Base-by-base conservation (phyloP, 2,888 invertebrate genomes). In the Thyatira batis region DNA sequence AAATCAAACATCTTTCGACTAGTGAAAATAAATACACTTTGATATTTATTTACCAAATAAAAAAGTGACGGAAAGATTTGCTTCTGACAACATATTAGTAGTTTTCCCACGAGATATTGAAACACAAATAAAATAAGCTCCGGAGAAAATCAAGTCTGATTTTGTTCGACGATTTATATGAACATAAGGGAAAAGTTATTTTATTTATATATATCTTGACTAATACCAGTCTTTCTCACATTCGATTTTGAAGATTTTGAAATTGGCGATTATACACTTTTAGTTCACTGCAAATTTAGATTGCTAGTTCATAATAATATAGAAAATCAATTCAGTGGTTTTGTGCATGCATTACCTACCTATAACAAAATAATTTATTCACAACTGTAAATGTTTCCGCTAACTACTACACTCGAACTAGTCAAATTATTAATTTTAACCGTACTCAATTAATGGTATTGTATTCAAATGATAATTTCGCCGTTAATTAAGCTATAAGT, bases 391-490 rank as follows among this genome's bases (percentile, higher is more conserved):
- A n/a, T 39, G 39, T 39, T 39, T 39, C 17, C 45, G 23, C 45
- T 23, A 13, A 0, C 23, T 21, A 10, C 43, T 5, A 27, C 27
- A 8, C 17, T 46, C 3, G 27, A n/a, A 46, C 46, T 48, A 17
- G 46, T 27, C 9, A 27, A 20, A 25, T 28, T 1, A 28, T 20
- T 27, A 10, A 27, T 17, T 39, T 39, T 17, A 39, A 39, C 39
- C 39, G 17, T 6, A 17, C 17, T 39, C 39, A 27, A 10, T 48
- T 17, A 48, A 48, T 8, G 11, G 20, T 27, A 48, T 48, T 28
- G 28, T 28, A 48, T 48, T 28, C 48, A 48, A 48, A 28, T 28
- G 28, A 48, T 28, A 27, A 27, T 9, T 27, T 48, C 10, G 46
- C 46, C 27, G 27, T 27, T 27, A 27, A 46, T 46, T 45, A 25